A percentile compares a stretch with the other conserved stretches of the same genome.
Evolutionary conservation across 2,888 invertebrate genomes (phyloP).

Genomic region (Maniola hyperantus): DNA sequence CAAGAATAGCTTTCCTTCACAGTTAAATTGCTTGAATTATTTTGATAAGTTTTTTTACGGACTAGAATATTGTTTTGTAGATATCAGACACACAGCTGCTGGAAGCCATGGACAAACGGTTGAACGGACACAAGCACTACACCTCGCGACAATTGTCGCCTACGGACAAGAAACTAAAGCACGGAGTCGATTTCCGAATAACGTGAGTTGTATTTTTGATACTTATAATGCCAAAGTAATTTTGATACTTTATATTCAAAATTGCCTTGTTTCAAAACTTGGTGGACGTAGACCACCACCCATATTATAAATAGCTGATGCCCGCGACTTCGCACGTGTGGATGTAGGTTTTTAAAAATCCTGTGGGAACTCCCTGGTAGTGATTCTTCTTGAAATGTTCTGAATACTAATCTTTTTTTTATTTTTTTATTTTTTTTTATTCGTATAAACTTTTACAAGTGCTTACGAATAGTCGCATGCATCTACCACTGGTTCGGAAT

Average conservation of each 20-base stretch:
- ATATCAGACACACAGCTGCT: conserved; percentile 89
- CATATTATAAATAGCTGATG: too few relatives aligned
- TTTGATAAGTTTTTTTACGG: background rate
- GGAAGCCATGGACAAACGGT: conserved; percentile 95
- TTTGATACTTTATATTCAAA: background rate
- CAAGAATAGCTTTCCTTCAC: too few relatives aligned
- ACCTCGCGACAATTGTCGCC: conserved; percentile 93
- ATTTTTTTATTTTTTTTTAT: too few relatives aligned
- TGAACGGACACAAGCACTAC: conserved; percentile 94
- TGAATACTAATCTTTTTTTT: too few relatives aligned
- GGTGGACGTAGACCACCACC: too few relatives aligned
- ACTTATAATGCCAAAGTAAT: background rate
- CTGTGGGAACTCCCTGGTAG: too few relatives aligned
- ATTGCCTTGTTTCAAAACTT: background rate
- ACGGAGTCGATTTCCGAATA: conserved; percentile 90
- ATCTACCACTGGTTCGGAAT: too few relatives aligned
- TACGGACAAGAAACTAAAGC: conserved; percentile 90
- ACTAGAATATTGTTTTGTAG: conserved; percentile 43
- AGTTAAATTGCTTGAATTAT: background rate
- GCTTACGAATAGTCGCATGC: too few relatives aligned
- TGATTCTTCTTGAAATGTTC: too few relatives aligned
- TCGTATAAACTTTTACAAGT: too few relatives aligned
- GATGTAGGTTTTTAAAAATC: too few relatives aligned
- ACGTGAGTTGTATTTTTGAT: conserved; percentile 73
- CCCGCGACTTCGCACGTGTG: too few relatives aligned